phyloP scores from a whole-genome alignment of 1,140 invertebrate genomes.

The Neotoxoptera formosana region DNA sequence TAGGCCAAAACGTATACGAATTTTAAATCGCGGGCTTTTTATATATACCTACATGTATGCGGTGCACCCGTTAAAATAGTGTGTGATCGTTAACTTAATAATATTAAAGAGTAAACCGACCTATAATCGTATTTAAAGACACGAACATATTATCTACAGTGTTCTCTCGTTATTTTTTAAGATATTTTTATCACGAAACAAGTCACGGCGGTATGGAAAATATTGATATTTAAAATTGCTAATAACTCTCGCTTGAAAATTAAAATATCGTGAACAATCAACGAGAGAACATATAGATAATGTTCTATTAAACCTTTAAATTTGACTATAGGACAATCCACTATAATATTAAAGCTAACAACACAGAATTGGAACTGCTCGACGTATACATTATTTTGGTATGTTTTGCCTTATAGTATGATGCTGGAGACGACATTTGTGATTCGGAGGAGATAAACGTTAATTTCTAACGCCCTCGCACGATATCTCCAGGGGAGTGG shows the following conservation, averaged over 20 bases:
- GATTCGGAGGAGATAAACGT: background rate
- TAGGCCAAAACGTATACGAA: background rate
- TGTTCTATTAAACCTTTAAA: background rate
- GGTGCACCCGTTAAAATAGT: background rate
- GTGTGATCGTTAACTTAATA: background rate
- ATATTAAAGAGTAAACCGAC: background rate
- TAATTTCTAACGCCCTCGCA: background rate
- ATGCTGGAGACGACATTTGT: background rate
- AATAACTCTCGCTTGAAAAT: background rate
- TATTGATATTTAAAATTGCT: background rate
- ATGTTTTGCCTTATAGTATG: background rate
- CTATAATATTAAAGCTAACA: background rate
- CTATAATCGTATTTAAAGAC: background rate
- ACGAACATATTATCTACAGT: background rate
- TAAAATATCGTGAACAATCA: background rate
- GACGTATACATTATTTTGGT: background rate
- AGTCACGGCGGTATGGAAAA: background rate
- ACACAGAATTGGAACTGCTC: background rate
- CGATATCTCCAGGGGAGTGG: background rate
- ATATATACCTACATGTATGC: background rate
- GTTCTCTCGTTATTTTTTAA: background rate
- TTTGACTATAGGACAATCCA: background rate
- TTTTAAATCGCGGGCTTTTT: background rate
- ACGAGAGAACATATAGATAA: background rate
- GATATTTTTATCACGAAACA: background rate